Evolutionary conservation across 1,140 invertebrate species (phyloP).

Genomic region (Listronotus bonariensis): DNA sequence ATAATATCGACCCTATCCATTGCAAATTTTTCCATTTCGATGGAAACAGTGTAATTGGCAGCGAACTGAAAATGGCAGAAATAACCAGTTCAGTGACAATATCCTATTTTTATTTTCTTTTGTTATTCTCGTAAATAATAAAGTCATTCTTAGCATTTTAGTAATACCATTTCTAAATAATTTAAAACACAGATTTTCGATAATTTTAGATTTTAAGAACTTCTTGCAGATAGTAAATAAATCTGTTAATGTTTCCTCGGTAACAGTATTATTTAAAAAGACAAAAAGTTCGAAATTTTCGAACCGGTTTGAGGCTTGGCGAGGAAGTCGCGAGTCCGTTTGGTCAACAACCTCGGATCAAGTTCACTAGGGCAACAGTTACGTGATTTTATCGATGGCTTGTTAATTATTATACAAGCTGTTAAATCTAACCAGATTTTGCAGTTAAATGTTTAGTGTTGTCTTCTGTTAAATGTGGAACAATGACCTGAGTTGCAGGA

Average conservation of each 20-base stretch:
- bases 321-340: not conserved
- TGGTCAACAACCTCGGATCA: constrained; percentile 16
- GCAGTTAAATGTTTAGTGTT: not conserved
- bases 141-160: too few species aligned
- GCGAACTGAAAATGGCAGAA: constrained; percentile 4
- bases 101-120: too few species aligned
- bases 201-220: too few species aligned
- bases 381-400: constrained; percentile 7
- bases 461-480: not conserved
- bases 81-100: not conserved
- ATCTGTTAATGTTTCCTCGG: too few species aligned
- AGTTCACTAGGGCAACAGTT: constrained; percentile 17
- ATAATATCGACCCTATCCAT: constrained; percentile 9
- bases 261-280: not conserved
- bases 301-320: not conserved
- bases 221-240: too few species aligned
- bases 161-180: too few species aligned
- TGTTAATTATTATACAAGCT: not conserved
- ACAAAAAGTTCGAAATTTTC: not conserved
- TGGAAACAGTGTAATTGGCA: not conserved
- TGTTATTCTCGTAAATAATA: too few species aligned
- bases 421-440: not conserved
- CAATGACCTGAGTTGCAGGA: not conserved
- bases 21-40: constrained; percentile 14
- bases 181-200: too few species aligned